Conservation (phyloP, 2,797 vertebrate genomes). For the Myripristis jacobus region DNA sequence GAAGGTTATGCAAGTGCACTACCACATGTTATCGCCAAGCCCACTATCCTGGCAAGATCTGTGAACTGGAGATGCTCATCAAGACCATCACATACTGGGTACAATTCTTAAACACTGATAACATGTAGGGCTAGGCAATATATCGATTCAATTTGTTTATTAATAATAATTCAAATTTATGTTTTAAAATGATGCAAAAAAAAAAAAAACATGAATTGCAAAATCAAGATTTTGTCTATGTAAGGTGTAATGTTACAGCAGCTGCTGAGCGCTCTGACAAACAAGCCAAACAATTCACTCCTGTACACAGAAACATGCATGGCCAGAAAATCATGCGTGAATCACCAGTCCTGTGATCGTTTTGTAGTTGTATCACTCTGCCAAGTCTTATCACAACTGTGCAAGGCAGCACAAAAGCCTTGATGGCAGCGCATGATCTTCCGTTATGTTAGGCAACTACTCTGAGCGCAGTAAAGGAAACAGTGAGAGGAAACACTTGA, state of each 20-base stretch:
- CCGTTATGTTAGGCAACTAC: conserved; percentile 32
- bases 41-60: not conserved
- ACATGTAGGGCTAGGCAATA: too few species aligned
- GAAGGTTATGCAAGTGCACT: conserved; percentile 41
- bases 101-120: not conserved
- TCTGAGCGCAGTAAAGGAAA: not conserved
- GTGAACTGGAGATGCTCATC: not conserved
- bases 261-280: too few species aligned
- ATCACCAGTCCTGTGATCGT: not conserved
- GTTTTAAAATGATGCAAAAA: too few species aligned
- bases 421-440: conserved; percentile 45
- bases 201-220: too few species aligned
- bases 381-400: conserved; percentile 7
- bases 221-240: too few species aligned
- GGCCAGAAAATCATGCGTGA: too few species aligned
- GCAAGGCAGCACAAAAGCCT: conserved; percentile 38
- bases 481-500: conserved; percentile 13
- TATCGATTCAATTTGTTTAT: too few species aligned
- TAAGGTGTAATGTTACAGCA: too few species aligned
- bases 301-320: too few species aligned
- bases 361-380: conserved; percentile 3
- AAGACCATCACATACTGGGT: not conserved
- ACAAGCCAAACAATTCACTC: too few species aligned
- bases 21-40: conserved; percentile 39
- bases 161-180: too few species aligned